phyloP scores from a whole-genome alignment of 2,113 vertebrate genomes.

The Poicephalus meyeri region DNA sequence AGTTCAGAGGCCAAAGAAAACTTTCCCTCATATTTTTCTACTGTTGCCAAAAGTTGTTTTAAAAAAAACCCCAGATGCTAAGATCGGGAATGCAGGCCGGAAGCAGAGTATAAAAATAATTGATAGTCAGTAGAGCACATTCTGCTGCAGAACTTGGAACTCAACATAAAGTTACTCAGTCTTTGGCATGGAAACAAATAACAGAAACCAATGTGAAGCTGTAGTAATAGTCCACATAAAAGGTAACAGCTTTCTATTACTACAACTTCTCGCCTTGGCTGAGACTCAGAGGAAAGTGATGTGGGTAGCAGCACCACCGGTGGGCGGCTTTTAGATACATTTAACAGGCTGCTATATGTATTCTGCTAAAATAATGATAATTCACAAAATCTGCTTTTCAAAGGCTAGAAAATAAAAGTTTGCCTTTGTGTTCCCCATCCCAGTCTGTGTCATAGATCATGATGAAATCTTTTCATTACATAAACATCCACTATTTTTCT shows the following conservation, averaged over 20 bases:
- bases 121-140: not conserved
- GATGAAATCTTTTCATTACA: not conserved
- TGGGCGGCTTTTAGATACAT: not conserved
- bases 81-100: not conserved
- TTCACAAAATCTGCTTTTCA: not conserved
- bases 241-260: not conserved
- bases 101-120: not conserved
- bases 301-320: not conserved
- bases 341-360: not conserved
- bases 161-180: not conserved
- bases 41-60: not conserved
- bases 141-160: not conserved
- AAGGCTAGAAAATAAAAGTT: not conserved
- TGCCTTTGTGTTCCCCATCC: not conserved
- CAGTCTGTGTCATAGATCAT: not conserved
- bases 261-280: not conserved
- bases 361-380: not conserved
- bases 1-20: not conserved
- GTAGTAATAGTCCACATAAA: not conserved
- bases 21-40: not conserved
- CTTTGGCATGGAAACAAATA: constrained; percentile 7
- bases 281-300: not conserved
- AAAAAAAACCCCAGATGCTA: not conserved
- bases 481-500: not conserved
- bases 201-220: not conserved